Conservation (phyloP, 1,140 invertebrate genomes). For the Drosophila lacertosa region DNA sequence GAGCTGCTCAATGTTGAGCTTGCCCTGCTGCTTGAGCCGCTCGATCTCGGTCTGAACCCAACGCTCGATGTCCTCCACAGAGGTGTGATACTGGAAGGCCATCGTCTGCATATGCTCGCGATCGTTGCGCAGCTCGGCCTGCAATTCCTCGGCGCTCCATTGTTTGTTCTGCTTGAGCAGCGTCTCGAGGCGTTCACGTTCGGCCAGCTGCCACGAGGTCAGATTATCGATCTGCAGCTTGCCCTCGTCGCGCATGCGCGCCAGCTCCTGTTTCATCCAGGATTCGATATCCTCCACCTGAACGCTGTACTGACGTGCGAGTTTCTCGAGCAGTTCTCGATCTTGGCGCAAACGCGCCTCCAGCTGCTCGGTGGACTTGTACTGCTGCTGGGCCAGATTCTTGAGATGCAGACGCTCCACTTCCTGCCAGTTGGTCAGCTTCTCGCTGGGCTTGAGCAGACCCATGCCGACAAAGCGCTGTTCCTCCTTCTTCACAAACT, state of each 20-base stretch:
- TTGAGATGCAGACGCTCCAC: constrained; percentile 74
- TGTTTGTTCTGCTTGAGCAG: constrained; percentile 72
- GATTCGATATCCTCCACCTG: constrained; percentile 79
- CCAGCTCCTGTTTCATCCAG: constrained; percentile 80
- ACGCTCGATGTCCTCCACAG: constrained; percentile 77
- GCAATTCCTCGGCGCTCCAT: constrained; percentile 76
- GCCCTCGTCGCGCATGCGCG: constrained; percentile 78
- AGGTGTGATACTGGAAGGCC: constrained; percentile 81
- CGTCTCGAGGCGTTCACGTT: constrained; percentile 72
- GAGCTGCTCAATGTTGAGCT: constrained; percentile 73
- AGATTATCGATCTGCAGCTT: constrained; percentile 79
- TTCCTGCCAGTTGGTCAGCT: constrained; percentile 81
- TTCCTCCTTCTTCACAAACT: constrained; percentile 80
- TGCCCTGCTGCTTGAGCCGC: constrained; percentile 69
- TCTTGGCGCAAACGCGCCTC: constrained; percentile 74
- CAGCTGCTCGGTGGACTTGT: constrained; percentile 78
- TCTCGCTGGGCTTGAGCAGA: constrained; percentile 76
- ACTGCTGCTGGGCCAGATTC: constrained; percentile 74
- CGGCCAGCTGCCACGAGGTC: constrained; percentile 73
- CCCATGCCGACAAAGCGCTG: constrained; percentile 78
- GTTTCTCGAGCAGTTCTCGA: constrained; percentile 66
- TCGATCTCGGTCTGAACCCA: constrained; percentile 75
- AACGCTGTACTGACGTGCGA: constrained; percentile 74
- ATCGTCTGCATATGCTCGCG: constrained; percentile 82
- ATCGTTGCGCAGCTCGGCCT: constrained; percentile 65